Percentiles rank a stretch among this genome's conserved stretches.
Evolutionary conservation across 2,113 vertebrate species (phyloP).

Genomic region (Bubo blakistoni): DNA sequence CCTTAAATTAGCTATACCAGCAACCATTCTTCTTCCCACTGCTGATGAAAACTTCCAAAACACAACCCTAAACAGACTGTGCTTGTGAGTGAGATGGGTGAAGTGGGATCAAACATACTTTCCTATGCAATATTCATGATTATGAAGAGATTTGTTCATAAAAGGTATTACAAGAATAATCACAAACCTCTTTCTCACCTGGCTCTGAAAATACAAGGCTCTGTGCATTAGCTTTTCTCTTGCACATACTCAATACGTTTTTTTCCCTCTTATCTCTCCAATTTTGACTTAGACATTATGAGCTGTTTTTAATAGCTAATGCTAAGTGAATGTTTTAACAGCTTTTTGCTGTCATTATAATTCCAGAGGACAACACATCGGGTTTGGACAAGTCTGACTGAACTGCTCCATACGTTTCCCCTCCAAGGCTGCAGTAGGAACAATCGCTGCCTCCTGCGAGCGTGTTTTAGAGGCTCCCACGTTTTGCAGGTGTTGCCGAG

Average conservation of each 20-base stretch:
- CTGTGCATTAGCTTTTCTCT: background rate
- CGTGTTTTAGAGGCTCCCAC: background rate
- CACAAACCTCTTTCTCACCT: background rate
- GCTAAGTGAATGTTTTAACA: background rate
- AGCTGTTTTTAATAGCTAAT: background rate
- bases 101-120: background rate
- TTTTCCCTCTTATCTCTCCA: background rate
- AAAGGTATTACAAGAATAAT: background rate
- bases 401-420: background rate
- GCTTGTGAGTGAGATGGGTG: background rate
- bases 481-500: background rate
- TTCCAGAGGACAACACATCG: background rate
- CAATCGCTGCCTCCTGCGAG: background rate
- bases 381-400: background rate
- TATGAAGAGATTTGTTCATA: background rate
- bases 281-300: background rate
- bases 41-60: background rate
- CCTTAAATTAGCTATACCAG: background rate
- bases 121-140: background rate
- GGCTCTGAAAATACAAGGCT: background rate
- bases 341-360: background rate
- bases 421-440: background rate
- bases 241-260: too few species aligned
- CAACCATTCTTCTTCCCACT: accelerated
- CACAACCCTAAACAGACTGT: accelerated